A percentile compares a stretch with the other conserved stretches of the same genome.
These are phyloP conservation scores for Tethya wilhelma DNA, from an alignment of 37 sponge, comb jelly and placozoan species.

Conservation along the genomic window DNA sequence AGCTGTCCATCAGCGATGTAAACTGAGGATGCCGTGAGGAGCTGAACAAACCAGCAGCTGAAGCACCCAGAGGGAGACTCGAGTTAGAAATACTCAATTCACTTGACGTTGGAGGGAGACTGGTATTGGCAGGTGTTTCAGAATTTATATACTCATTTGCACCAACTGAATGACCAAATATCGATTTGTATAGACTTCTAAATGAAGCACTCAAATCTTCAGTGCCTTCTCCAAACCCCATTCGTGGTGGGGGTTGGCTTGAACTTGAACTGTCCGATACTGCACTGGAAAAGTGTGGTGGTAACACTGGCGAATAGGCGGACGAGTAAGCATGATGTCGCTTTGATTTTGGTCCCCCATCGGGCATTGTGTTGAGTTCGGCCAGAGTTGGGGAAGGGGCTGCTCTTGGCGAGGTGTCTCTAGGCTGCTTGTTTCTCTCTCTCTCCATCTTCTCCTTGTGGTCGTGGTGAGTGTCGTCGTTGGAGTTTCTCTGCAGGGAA, in stretches of 20 bases:
- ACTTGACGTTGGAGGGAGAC: not conserved
- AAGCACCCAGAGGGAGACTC: not conserved
- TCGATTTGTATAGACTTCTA: conserved; percentile 67
- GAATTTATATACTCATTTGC: conserved; percentile 21
- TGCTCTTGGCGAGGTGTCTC: not conserved
- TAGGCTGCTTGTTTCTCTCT: not conserved
- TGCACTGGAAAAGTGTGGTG: conserved; percentile 8
- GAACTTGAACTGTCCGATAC: conserved; percentile 24
- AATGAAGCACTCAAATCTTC: conserved; percentile 75
- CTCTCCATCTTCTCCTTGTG: not conserved
- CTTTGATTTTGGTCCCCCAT: conserved; percentile 6
- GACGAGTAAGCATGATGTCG: not conserved
- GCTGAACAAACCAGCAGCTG: conserved; percentile 1
- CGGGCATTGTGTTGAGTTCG: conserved; percentile 43
- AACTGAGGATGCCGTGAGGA: conserved; percentile 18
- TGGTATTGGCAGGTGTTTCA: not conserved
- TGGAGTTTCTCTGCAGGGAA: no score
- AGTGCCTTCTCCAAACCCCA: conserved; percentile 52
- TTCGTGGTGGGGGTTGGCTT: conserved; percentile 2
- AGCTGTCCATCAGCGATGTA: conserved; percentile 61
- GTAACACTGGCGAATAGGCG: not conserved
- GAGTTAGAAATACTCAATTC: not conserved
- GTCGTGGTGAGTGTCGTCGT: not conserved
- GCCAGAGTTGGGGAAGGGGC: conserved; percentile 59
- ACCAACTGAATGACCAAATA: conserved; percentile 45